These are phyloP conservation scores for Nomada goodeniana DNA, from an alignment of 2,888 invertebrate genomes.

Conservation along the genomic window DNA sequence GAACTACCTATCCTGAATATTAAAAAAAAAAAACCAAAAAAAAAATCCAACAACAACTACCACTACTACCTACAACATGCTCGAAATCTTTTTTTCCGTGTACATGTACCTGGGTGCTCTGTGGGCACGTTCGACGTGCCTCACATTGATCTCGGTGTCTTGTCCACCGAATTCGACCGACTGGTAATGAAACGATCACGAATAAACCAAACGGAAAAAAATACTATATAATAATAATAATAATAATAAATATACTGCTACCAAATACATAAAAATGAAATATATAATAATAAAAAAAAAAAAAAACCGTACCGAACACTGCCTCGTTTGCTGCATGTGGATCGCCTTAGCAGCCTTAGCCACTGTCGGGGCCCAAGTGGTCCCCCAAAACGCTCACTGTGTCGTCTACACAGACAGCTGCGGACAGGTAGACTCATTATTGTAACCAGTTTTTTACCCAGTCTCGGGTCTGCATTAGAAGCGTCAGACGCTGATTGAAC, in stretches of 20 bases:
- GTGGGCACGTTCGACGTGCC: slow-evolving; percentile 81
- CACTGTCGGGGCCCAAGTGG: slow-evolving; percentile 88
- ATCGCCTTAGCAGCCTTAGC: slow-evolving; percentile 85
- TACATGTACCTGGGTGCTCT: slow-evolving; percentile 84
- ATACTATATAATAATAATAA: slow-evolving; percentile 43
- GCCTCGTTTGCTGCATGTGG: slow-evolving; percentile 87
- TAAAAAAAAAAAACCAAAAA: slow-evolving; percentile 61
- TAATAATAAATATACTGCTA: slow-evolving; percentile 50
- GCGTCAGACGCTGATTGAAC: slow-evolving; percentile 51
- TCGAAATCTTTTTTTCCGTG: slow-evolving; percentile 70
- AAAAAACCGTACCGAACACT: slow-evolving; percentile 83
- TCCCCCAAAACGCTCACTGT: slow-evolving; percentile 96
- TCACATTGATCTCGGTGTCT: slow-evolving; percentile 82
- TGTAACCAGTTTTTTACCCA: slow-evolving; percentile 84
- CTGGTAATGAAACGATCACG: slow-evolving; percentile 76
- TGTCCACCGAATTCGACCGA: slow-evolving; percentile 82
- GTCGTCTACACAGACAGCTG: slow-evolving; percentile 98
- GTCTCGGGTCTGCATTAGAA: slow-evolving; percentile 80
- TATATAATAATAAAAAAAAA: slow-evolving; percentile 20
- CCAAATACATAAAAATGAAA: slow-evolving; percentile 67
- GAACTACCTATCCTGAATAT: neutral
- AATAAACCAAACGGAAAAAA: slow-evolving; percentile 56
- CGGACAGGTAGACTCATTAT: slow-evolving; percentile 93
- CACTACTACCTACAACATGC: slow-evolving; percentile 47
- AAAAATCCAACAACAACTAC: slow-evolving; percentile 26